phyloP scores from a whole-genome alignment of 2,888 invertebrate genomes.

The Drosophila peninsularis region DNA sequence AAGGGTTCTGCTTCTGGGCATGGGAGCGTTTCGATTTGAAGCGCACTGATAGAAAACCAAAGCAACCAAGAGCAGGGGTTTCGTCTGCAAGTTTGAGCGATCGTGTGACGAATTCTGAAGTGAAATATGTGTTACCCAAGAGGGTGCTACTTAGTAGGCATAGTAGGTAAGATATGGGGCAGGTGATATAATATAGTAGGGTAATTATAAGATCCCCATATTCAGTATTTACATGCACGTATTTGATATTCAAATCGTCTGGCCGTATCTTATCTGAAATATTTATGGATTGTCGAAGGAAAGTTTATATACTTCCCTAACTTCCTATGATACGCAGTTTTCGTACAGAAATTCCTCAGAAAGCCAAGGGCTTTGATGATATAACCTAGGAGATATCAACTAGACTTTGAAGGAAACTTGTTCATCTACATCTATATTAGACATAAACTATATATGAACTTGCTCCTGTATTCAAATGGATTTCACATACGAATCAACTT shows the following conservation, averaged over 20 bases:
- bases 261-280: conserved; percentile 4
- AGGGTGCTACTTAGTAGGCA: not conserved
- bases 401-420: no score
- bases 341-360: not conserved
- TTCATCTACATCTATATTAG: not conserved
- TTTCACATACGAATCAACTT: conserved; percentile 32
- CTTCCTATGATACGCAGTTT: not conserved
- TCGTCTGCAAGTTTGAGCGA: conserved; percentile 26
- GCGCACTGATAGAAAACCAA: conserved; percentile 44
- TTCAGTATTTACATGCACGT: not conserved
- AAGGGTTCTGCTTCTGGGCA: conserved; percentile 22
- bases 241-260: not conserved
- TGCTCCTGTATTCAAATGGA: conserved; percentile 1
- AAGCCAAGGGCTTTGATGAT: no score
- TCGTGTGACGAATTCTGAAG: conserved; percentile 42
- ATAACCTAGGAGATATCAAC: no score
- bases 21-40: conserved; percentile 54
- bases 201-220: not conserved
- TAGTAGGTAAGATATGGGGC: not conserved
- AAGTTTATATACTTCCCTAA: not conserved
- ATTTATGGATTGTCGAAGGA: not conserved
- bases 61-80: conserved; percentile 48
- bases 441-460: not conserved
- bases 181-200: conserved; percentile 10
- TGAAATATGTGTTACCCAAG: not conserved